phyloP scores from a whole-genome alignment of 2,888 invertebrate species.

The Drosophila monieri region DNA sequence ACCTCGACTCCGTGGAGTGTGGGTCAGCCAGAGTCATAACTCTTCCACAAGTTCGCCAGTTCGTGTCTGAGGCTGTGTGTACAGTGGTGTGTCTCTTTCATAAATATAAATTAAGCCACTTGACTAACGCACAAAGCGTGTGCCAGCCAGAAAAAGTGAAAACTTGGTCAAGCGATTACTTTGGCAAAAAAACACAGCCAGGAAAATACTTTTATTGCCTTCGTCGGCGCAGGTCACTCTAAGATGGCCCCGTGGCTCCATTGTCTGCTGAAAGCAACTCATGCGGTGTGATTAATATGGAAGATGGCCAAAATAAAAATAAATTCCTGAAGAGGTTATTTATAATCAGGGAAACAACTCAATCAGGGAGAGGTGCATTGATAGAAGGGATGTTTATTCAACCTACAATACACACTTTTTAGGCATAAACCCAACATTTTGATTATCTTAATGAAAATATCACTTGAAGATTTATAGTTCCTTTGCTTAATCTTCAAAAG shows the following conservation, averaged over 20 bases:
- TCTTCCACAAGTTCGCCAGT: conserved; percentile 77
- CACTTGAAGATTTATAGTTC: not conserved
- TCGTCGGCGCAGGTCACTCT: conserved; percentile 29
- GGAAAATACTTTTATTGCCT: conserved; percentile 38
- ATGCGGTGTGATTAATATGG: conserved; percentile 77
- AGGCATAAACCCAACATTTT: not conserved
- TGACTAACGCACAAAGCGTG: conserved; percentile 70
- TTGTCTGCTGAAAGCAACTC: conserved; percentile 75
- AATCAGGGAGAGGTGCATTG: conserved; percentile 46
- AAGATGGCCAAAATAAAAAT: conserved; percentile 73
- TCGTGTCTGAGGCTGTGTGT: conserved; percentile 34
- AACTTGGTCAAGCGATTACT: conserved; percentile 62
- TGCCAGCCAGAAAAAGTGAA: conserved; percentile 48
- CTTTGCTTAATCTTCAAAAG: not conserved
- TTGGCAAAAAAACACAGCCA: conserved; percentile 24
- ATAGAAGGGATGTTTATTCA: not conserved
- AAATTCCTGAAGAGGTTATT: conserved; percentile 36
- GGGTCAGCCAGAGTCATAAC: conserved; percentile 80
- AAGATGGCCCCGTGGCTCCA: conserved; percentile 58
- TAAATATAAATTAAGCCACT: conserved; percentile 77
- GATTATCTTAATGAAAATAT: not conserved
- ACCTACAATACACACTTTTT: no score
- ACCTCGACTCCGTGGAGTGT: conserved; percentile 51
- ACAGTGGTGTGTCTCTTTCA: conserved; percentile 34
- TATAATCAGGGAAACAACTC: conserved; percentile 57